phyloP scores from a whole-genome alignment of 2,888 invertebrate genomes.

The Dromius quadrimaculatus region DNA sequence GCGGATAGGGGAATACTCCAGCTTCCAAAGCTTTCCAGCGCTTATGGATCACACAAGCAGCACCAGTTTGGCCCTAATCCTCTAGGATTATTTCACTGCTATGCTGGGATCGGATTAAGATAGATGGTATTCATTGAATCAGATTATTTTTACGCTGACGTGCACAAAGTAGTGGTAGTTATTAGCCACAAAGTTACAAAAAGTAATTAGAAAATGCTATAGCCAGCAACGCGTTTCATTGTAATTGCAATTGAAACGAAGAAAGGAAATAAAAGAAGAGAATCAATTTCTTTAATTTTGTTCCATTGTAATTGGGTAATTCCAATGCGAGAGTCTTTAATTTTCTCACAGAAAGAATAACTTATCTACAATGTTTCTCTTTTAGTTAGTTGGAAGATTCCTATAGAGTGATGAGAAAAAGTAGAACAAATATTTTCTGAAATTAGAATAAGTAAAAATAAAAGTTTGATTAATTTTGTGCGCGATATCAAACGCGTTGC shows the following conservation, averaged over 20 bases:
- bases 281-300: background rate
- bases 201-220: slow-evolving; percentile 44
- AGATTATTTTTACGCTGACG: slow-evolving; percentile 46
- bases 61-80: slow-evolving; percentile 39
- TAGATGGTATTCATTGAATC: slow-evolving; percentile 45
- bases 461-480: no score
- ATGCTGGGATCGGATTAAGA: slow-evolving; percentile 46
- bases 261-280: background rate
- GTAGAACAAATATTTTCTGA: no score
- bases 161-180: slow-evolving; percentile 35
- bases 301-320: no score
- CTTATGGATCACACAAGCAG: slow-evolving; percentile 10
- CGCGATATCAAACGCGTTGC: no score
- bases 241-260: background rate
- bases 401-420: no score
- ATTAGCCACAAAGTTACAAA: slow-evolving; percentile 44
- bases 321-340: no score
- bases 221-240: background rate
- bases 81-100: slow-evolving; percentile 42
- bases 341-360: no score
- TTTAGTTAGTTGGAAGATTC: no score
- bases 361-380: no score
- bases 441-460: no score
- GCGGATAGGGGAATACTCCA: background rate
- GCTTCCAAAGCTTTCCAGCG: no score